Percentiles rank a stretch among this genome's conserved stretches.
These are phyloP conservation scores for Parazoanthus darwini DNA, from an alignment of 92 coral and sea anemone genomes.

Conservation along the genomic window DNA sequence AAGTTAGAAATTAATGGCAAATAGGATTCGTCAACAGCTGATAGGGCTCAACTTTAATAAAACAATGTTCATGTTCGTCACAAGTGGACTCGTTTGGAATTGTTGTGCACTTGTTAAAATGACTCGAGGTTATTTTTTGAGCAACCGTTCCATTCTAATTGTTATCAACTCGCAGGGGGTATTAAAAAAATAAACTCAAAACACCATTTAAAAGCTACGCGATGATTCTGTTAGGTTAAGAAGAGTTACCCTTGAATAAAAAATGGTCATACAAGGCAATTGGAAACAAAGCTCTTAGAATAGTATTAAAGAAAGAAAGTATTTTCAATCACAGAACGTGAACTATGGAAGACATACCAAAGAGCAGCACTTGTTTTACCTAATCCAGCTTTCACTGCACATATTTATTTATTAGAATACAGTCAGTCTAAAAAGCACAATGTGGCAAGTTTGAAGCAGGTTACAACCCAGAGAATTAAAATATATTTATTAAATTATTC, in stretches of 20 bases:
- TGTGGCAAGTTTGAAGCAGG: too few relatives aligned
- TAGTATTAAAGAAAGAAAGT: not conserved
- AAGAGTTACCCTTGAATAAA: too few relatives aligned
- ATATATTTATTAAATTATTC: too few relatives aligned
- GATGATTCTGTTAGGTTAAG: not conserved
- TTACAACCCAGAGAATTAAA: too few relatives aligned
- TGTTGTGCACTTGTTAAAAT: slow-evolving; percentile 16
- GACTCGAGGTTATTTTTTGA: slow-evolving; percentile 7
- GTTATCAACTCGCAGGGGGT: not conserved
- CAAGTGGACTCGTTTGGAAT: not conserved
- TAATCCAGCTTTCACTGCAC: too few relatives aligned
- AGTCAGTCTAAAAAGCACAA: too few relatives aligned
- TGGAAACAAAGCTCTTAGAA: not conserved
- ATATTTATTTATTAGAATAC: too few relatives aligned
- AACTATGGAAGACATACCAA: too few relatives aligned
- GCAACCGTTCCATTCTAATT: not conserved
- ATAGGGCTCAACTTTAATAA: slow-evolving; percentile 9
- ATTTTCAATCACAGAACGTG: too few relatives aligned
- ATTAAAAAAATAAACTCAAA: not conserved
- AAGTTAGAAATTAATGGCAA: not conserved
- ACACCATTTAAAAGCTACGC: not conserved
- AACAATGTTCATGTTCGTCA: not conserved
- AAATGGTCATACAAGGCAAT: not conserved
- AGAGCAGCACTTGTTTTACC: too few relatives aligned
- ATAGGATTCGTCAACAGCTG: slow-evolving; percentile 5